A percentile compares a stretch with the other conserved stretches of the same genome.
phyloP scores from a whole-genome alignment of 2,113 vertebrate genomes.

The Ranitomeya imitator region DNA sequence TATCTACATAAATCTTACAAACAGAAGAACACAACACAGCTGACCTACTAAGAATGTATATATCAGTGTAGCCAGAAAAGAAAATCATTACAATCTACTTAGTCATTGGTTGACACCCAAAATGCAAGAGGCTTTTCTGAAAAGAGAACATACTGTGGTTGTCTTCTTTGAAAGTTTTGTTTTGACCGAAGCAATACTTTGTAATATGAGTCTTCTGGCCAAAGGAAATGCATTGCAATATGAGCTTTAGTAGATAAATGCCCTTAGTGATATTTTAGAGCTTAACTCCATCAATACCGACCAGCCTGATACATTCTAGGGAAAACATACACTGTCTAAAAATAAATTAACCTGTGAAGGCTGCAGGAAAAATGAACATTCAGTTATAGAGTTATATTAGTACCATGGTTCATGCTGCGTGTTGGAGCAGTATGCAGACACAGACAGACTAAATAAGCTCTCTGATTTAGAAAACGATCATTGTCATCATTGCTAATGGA shows the following conservation, averaged over 20 bases:
- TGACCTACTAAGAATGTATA: slow-evolving; percentile 63
- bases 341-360: background rate
- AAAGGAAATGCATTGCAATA: slow-evolving; percentile 36
- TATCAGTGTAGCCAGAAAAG: slow-evolving; percentile 57
- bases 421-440: background rate
- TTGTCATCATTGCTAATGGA: background rate
- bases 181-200: slow-evolving; percentile 25
- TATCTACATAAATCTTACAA: slow-evolving; percentile 63
- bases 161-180: slow-evolving; percentile 22
- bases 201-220: slow-evolving; percentile 34
- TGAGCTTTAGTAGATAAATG: background rate
- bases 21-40: slow-evolving; percentile 61
- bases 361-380: background rate
- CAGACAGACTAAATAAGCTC: background rate
- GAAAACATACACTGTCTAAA: background rate
- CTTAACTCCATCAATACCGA: slow-evolving; percentile 12
- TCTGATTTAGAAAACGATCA: background rate
- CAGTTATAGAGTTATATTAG: background rate
- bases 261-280: background rate
- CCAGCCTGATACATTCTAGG: background rate
- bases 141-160: slow-evolving; percentile 18
- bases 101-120: slow-evolving; percentile 56
- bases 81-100: slow-evolving; percentile 58
- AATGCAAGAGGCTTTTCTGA: slow-evolving; percentile 22
- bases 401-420: background rate